A percentile compares a stretch with the other conserved stretches of the same genome.
These are phyloP conservation scores for Microchirus variegatus DNA, from an alignment of 2,797 vertebrate genomes.

Conservation along the genomic window DNA sequence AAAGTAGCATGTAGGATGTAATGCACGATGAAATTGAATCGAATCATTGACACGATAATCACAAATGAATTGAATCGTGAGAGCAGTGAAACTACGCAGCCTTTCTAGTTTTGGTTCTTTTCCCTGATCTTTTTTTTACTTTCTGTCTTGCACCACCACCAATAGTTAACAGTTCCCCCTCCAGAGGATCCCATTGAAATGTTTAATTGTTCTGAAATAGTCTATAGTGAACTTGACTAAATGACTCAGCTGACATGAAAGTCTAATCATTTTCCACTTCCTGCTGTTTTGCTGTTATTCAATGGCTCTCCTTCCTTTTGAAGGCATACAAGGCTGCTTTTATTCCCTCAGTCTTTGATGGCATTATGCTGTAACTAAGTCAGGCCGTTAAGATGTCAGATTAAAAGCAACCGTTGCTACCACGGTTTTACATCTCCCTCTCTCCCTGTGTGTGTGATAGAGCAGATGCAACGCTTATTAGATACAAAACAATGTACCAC, in stretches of 20 bases:
- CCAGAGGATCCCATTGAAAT: constrained; percentile 46
- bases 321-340: constrained; percentile 6
- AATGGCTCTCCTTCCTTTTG: constrained; percentile 35
- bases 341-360: constrained; percentile 34
- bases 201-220: constrained; percentile 65
- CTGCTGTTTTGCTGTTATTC: constrained; percentile 52
- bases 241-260: constrained; percentile 60
- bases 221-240: constrained; percentile 41
- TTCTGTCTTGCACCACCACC: constrained; percentile 2
- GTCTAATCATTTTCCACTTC: constrained; percentile 35
- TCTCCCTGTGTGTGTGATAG: constrained; percentile 16
- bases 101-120: constrained; percentile 26
- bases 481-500: background rate
- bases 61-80: no score
- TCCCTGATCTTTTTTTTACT: constrained; percentile 23
- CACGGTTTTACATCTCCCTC: constrained; percentile 14
- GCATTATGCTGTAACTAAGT: constrained; percentile 34
- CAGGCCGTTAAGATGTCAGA: constrained; percentile 32
- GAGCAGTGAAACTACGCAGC: background rate
- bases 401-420: constrained; percentile 25
- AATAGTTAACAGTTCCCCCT: constrained; percentile 22
- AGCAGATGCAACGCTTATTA: background rate
- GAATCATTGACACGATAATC: no score
- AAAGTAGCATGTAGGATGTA: no score
- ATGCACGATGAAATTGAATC: no score